These are phyloP conservation scores for Paragorgia papillata DNA, from an alignment of 92 coral and sea anemone species.

Conservation along the genomic window DNA sequence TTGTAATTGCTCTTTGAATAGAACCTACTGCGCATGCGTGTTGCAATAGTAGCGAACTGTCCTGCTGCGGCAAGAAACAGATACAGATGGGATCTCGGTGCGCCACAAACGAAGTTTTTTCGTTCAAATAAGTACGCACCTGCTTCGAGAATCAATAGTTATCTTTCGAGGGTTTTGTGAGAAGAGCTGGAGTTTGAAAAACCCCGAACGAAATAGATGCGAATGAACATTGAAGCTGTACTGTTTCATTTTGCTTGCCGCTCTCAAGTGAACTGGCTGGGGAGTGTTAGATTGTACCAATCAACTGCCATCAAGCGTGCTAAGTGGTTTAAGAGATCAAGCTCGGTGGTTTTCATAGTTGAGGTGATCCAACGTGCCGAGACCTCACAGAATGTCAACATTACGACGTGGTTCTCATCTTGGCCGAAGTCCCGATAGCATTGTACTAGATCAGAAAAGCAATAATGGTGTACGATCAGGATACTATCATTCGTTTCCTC, in stretches of 20 bases:
- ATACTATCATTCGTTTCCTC: slow-evolving; percentile 89
- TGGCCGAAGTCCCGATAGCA: slow-evolving; percentile 12
- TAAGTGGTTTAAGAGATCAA: slow-evolving; percentile 50
- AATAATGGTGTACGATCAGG: slow-evolving; percentile 26
- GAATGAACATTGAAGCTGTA: background rate
- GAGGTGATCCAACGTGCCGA: slow-evolving; percentile 10
- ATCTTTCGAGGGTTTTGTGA: background rate
- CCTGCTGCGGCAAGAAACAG: slow-evolving; percentile 40
- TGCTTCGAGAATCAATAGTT: slow-evolving; percentile 7
- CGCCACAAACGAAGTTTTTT: slow-evolving; percentile 6
- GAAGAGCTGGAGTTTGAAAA: background rate
- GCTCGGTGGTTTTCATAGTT: slow-evolving; percentile 36
- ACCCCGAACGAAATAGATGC: background rate
- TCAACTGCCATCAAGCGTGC: slow-evolving; percentile 36
- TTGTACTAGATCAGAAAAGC: slow-evolving; percentile 10
- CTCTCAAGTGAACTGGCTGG: slow-evolving; percentile 2
- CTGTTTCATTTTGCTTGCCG: slow-evolving; percentile 2
- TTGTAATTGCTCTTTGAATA: slow-evolving; percentile 37
- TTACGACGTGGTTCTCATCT: slow-evolving; percentile 26
- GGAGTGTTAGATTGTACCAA: background rate
- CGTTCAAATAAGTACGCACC: slow-evolving; percentile 10
- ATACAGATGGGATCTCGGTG: slow-evolving; percentile 33
- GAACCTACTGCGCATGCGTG: slow-evolving; percentile 24
- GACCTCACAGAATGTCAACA: slow-evolving; percentile 56
- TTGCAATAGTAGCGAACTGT: slow-evolving; percentile 22